phyloP scores from a whole-genome alignment of 1,140 invertebrate genomes.

The Pararge aegeria region DNA sequence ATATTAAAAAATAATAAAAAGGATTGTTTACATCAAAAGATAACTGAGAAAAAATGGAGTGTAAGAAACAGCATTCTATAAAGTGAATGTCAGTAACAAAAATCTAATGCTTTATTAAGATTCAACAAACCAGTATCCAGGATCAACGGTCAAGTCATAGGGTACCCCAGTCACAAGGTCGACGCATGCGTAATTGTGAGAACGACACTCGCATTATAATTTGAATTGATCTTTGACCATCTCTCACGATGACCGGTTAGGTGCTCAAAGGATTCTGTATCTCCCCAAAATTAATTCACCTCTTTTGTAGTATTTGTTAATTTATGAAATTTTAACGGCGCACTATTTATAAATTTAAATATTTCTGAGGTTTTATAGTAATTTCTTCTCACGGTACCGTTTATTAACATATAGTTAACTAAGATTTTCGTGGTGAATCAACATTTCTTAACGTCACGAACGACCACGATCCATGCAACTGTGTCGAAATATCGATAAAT shows the following conservation, averaged over 20 bases:
- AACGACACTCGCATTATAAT: slow-evolving; percentile 45
- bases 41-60: too few relatives aligned
- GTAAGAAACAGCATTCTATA: too few relatives aligned
- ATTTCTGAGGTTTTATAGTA: not conserved
- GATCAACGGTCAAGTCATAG: slow-evolving; percentile 61
- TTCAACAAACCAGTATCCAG: slow-evolving; percentile 25
- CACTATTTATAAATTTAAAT: slow-evolving; percentile 26
- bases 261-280: slow-evolving; percentile 32
- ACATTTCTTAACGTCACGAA: too few relatives aligned
- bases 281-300: slow-evolving; percentile 46
- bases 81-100: not conserved
- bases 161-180: slow-evolving; percentile 45
- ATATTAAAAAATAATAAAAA: too few relatives aligned
- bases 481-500: too few relatives aligned
- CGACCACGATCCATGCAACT: too few relatives aligned
- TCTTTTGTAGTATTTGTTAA: slow-evolving; percentile 44
- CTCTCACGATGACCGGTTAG: slow-evolving; percentile 52
- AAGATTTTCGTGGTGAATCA: too few relatives aligned
- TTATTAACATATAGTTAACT: too few relatives aligned
- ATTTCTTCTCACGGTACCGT: not conserved
- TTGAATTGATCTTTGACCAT: slow-evolving; percentile 52
- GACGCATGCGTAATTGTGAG: slow-evolving; percentile 49
- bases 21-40: too few relatives aligned
- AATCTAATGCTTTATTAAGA: slow-evolving; percentile 5
- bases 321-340: slow-evolving; percentile 52